Evolutionary conservation across 2,797 vertebrate genomes (phyloP).

Genomic region (Echiichthys vipera): DNA sequence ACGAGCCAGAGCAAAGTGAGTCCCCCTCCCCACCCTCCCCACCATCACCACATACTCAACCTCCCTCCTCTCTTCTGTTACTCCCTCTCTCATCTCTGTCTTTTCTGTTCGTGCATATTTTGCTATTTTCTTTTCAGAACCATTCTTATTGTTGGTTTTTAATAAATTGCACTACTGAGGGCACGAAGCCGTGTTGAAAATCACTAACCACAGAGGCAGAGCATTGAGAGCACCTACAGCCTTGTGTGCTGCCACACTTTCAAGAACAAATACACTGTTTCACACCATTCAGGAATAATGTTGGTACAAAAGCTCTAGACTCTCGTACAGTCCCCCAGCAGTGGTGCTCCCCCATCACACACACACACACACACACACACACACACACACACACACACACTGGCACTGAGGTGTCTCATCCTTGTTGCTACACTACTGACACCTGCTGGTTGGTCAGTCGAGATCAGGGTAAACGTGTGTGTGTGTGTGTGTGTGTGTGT

Average conservation of each 20-base stretch:
- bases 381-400: too few relatives aligned
- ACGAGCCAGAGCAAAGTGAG: conserved; percentile 86
- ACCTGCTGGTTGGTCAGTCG: neutral
- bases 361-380: too few relatives aligned
- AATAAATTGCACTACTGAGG: neutral
- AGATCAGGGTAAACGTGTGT: neutral
- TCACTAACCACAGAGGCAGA: accelerated
- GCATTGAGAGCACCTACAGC: neutral
- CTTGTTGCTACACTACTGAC: neutral
- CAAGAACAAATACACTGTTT: neutral
- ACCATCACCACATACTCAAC: conserved; percentile 15
- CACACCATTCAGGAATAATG: neutral
- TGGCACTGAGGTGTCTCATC: neutral
- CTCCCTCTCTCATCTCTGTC: conserved; percentile 1
- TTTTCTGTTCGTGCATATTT: conserved; percentile 16
- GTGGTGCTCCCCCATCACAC: neutral
- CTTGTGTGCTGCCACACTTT: neutral
- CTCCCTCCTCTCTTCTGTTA: neutral
- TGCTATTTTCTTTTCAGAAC: neutral
- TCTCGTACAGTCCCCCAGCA: neutral
- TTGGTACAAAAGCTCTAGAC: neutral
- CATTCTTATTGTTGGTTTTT: neutral
- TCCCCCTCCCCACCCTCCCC: conserved; percentile 65
- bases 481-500: neutral
- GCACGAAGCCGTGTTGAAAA: neutral